Percentiles rank a stretch among this genome's conserved stretches.
These are phyloP conservation scores for Ctenopoma kingsleyae DNA, from an alignment of 2,797 vertebrate genomes.

Conservation along the genomic window DNA sequence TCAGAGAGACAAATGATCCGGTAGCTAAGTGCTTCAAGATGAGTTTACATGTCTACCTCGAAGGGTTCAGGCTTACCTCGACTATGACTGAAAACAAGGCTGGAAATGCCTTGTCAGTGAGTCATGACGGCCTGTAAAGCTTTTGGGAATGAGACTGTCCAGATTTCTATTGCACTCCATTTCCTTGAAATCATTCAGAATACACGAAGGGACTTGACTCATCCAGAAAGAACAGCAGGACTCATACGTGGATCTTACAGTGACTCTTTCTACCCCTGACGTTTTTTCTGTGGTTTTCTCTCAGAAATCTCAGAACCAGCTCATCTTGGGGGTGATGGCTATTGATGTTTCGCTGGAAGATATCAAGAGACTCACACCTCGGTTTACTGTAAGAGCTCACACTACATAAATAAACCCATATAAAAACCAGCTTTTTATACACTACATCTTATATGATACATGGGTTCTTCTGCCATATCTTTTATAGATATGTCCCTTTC, in stretches of 20 bases:
- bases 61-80: slow-evolving; percentile 54
- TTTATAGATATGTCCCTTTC: not conserved
- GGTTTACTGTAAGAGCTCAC: slow-evolving; percentile 90
- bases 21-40: slow-evolving; percentile 84
- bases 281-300: slow-evolving; percentile 14
- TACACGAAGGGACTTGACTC: slow-evolving; percentile 66
- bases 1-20: slow-evolving; percentile 71
- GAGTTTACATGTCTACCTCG: slow-evolving; percentile 68
- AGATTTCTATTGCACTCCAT: slow-evolving; percentile 66
- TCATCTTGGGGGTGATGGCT: slow-evolving; percentile 98
- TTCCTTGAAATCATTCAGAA: slow-evolving; percentile 68
- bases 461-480: not conserved
- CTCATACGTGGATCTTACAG: slow-evolving; percentile 17
- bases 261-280: slow-evolving; percentile 30
- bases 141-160: slow-evolving; percentile 70
- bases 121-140: slow-evolving; percentile 68
- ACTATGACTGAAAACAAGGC: slow-evolving; percentile 45
- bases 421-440: not conserved
- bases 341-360: slow-evolving; percentile 97
- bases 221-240: slow-evolving; percentile 62
- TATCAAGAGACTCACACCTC: slow-evolving; percentile 95
- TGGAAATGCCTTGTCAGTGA: slow-evolving; percentile 77
- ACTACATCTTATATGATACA: not conserved
- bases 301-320: slow-evolving; percentile 87
- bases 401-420: slow-evolving; percentile 11